Base-by-base conservation (phyloP, 2,797 vertebrate genomes). In the Lepidocolaptes lacrymiger region DNA sequence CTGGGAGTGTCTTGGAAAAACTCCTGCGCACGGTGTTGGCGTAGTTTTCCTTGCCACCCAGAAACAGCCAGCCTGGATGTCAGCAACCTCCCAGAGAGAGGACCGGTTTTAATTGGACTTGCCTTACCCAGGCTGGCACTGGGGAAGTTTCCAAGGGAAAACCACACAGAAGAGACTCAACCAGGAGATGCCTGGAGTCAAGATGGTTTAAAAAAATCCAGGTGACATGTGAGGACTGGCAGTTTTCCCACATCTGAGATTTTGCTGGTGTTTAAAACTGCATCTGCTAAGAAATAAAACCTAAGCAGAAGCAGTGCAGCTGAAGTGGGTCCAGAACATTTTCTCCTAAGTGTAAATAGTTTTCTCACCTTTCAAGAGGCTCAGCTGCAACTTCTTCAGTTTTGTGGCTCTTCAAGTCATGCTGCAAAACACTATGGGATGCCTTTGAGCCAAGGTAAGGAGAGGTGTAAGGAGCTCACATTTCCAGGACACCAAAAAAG, bases 231-330 rank as follows among this genome's bases (percentile, higher is more conserved):
- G 73, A 85, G n/a, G 56, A 88, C 73, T 86, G 76, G 68, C 14
- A 7, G 23, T 49, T 64, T 72, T 84, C 76, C 69, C 41, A 74
- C 49, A 66, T 58, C 77, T 78, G 46, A 39, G 34, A 27, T 61
- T 84, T 86, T 55, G 63, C 62, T 75, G 41, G 58, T 58, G 66
- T 62, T 91, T 77, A 30, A 77, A 86, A 41, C 32, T 12, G 20
- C 34, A 68, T 56, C 56, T 89, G 68, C 52, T 89, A 32, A 84
- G 55, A 95, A 76, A 43, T 39, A 67, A 83, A 83, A 83, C 26
- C 63, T 76, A 71, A 71, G 92, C 56, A 66, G 79, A 91, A 78
- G 46, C 2, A 1, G 5, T 64, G 85, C 56, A 61, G 68, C 37
- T 88, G 83, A 91, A 88, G 30, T 36, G 24, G 14, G 8, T 48